Conservation (phyloP, 2,888 invertebrate genomes). For the Drosophila paucipuncta region DNA sequence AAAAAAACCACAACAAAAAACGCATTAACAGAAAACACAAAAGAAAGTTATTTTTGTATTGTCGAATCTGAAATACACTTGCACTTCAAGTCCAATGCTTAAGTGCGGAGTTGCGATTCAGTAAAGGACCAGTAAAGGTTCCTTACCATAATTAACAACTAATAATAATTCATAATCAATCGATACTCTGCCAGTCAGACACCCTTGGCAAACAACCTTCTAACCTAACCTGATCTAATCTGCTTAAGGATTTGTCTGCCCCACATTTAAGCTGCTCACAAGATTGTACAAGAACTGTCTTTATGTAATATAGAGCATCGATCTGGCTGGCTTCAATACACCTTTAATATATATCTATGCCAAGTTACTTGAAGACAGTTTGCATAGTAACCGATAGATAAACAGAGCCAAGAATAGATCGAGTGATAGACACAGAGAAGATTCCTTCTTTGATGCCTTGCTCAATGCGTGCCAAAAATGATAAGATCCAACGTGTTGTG, state of each 20-base stretch:
- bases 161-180: background rate
- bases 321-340: background rate
- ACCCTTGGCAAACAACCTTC: too few relatives aligned
- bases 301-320: background rate
- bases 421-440: background rate
- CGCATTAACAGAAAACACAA: slow-evolving; percentile 5
- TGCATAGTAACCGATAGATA: background rate
- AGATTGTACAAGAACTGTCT: background rate
- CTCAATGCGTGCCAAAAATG: slow-evolving; percentile 5
- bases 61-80: slow-evolving; percentile 15
- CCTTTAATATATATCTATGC: background rate
- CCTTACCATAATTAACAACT: background rate
- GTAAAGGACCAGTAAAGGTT: background rate
- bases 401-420: background rate
- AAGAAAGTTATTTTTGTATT: background rate
- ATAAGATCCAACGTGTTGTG: background rate
- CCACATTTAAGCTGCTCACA: background rate
- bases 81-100: background rate
- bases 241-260: background rate
- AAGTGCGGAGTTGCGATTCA: background rate
- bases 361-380: background rate
- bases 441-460: background rate
- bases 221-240: background rate
- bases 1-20: slow-evolving; percentile 11
- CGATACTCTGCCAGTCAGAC: too few relatives aligned